A percentile compares a stretch with the other conserved stretches of the same genome.
phyloP scores from a whole-genome alignment of 1,140 invertebrate genomes.

The Ectropis grisescens region DNA sequence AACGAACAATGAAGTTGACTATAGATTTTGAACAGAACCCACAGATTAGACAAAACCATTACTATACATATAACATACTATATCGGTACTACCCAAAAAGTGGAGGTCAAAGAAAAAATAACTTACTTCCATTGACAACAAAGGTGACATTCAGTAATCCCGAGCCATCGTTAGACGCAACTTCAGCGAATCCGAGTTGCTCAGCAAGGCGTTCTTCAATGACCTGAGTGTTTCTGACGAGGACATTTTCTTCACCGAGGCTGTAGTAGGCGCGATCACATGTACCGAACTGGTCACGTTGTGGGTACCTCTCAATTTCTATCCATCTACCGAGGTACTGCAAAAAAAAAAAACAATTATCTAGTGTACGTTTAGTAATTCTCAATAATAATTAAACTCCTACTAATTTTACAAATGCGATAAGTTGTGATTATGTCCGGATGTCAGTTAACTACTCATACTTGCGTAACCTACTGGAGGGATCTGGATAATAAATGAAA shows the following conservation, averaged over 20 bases:
- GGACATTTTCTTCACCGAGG: constrained; percentile 3
- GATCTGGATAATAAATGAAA: constrained; percentile 3
- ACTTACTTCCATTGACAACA: constrained; percentile 24
- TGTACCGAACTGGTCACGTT: constrained; percentile 27
- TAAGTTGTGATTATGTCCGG: too few species aligned
- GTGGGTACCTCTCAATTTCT: constrained; percentile 38
- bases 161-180: constrained; percentile 28
- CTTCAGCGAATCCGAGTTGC: constrained; percentile 22
- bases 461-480: too few species aligned
- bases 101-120: too few species aligned
- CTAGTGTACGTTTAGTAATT: not conserved
- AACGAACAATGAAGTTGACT: too few species aligned
- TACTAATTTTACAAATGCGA: too few species aligned
- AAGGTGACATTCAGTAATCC: constrained; percentile 34
- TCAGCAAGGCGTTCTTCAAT: constrained; percentile 19
- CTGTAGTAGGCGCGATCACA: constrained; percentile 34
- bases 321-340: constrained; percentile 48
- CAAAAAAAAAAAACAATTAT: constrained; percentile 6
- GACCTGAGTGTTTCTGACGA: constrained; percentile 33
- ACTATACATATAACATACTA: too few species aligned
- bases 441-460: too few species aligned
- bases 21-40: too few species aligned
- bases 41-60: too few species aligned
- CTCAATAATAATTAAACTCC: constrained; percentile 1
- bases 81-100: too few species aligned